Evolutionary conservation across 2,113 vertebrate species (phyloP), one percentile per base, ranked within the genome.

Genomic region (Python bivittatus): DNA sequence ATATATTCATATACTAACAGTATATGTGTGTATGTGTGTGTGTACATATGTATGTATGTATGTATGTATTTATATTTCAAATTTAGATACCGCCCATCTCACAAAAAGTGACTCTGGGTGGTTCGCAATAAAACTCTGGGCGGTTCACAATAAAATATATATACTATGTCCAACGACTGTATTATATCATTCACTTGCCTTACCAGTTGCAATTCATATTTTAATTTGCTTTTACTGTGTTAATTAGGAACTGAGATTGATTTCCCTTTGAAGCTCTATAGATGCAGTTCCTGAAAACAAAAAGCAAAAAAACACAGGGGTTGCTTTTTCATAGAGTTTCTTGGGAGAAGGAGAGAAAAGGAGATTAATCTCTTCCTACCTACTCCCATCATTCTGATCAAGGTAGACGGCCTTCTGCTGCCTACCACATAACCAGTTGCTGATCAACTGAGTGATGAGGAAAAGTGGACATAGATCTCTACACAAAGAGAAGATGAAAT

Each of bases 1-100:
- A 56, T 20, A 90, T 89, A 88, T 72, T 52, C 93, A 91, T 92
- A 23, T 42, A n/a, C n/a, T n/a, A n/a, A n/a, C n/a, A n/a, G n/a
- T n/a, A n/a, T n/a, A n/a, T n/a, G n/a, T n/a, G n/a, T n/a, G n/a
- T n/a, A n/a, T n/a, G n/a, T n/a, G n/a, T n/a, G n/a, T n/a, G n/a
- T n/a, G n/a, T n/a, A n/a, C n/a, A n/a, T n/a, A n/a, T n/a, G n/a
- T n/a, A n/a, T n/a, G n/a, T n/a, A n/a, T n/a, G n/a, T n/a, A n/a
- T n/a, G n/a, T n/a, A n/a, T n/a, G n/a, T n/a, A n/a, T n/a, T n/a
- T n/a, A n/a, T n/a, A n/a, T n/a, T n/a, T n/a, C n/a, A n/a, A n/a
- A n/a, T n/a, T n/a, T n/a, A n/a, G n/a, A n/a, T n/a, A n/a, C n/a
- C n/a, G n/a, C n/a, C n/a, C n/a, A n/a, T n/a, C n/a, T n/a, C n/a